Evolutionary conservation across 1,140 invertebrate species (phyloP).

Genomic region (Pectinophora gossypiella): DNA sequence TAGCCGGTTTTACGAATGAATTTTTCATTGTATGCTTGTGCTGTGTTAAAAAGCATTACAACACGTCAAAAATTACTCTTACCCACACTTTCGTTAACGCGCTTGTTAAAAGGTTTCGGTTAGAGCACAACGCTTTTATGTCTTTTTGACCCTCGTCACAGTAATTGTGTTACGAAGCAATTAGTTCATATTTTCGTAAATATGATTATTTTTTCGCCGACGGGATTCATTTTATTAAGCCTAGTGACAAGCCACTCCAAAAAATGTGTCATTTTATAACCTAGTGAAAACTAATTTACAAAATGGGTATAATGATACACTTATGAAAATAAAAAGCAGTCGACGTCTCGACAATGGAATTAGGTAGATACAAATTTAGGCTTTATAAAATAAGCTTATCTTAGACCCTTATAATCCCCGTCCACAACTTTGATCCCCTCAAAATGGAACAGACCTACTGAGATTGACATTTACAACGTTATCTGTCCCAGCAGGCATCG

Average conservation of each 20-base stretch:
- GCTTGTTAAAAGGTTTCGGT: conserved; percentile 47
- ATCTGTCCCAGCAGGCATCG: conserved; percentile 49
- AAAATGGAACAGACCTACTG: conserved; percentile 57
- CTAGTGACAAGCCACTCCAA: neutral
- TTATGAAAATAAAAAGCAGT: conserved; percentile 33
- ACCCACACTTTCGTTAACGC: conserved; percentile 36
- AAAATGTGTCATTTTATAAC: too few species aligned
- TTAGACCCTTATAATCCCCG: conserved; percentile 67
- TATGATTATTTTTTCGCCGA: neutral
- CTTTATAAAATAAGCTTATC: conserved; percentile 65
- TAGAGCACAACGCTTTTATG: conserved; percentile 37
- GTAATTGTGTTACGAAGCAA: conserved; percentile 55
- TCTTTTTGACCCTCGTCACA: conserved; percentile 55
- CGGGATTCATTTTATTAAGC: neutral
- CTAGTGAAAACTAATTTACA: conserved; percentile 24
- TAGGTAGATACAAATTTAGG: conserved; percentile 55
- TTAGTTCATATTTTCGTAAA: conserved; percentile 41
- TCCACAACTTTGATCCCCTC: conserved; percentile 64
- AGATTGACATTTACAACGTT: conserved; percentile 64
- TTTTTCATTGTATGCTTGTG: conserved; percentile 17
- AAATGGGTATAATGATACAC: conserved; percentile 18
- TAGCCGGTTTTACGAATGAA: conserved; percentile 14
- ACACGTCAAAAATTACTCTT: conserved; percentile 44
- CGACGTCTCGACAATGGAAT: conserved; percentile 36
- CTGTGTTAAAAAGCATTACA: conserved; percentile 19